A percentile compares a stretch with the other conserved stretches of the same genome.
Conservation (phyloP, 2,888 invertebrate species). For the Leptodirus hochenwartii region DNA sequence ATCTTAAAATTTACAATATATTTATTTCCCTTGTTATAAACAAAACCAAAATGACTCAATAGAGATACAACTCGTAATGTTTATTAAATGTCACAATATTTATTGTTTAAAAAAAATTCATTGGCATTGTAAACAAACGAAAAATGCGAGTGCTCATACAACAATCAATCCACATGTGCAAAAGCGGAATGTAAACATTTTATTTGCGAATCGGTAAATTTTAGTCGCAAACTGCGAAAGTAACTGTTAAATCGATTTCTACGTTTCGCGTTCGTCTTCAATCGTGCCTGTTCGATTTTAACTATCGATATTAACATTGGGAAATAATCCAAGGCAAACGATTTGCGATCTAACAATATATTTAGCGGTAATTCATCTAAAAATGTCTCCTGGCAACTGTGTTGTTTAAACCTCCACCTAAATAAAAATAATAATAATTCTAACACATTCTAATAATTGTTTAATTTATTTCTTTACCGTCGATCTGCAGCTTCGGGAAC, state of each 20-base stretch:
- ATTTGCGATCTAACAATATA: slow-evolving; percentile 32
- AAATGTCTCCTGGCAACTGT: slow-evolving; percentile 27
- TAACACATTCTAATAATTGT: slow-evolving; percentile 1
- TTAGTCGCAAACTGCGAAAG: slow-evolving; percentile 22
- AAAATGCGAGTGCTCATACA: too few relatives aligned
- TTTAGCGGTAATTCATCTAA: slow-evolving; percentile 31
- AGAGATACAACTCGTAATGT: too few relatives aligned
- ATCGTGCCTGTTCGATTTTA: slow-evolving; percentile 43
- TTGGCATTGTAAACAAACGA: too few relatives aligned
- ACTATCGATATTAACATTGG: slow-evolving; percentile 49
- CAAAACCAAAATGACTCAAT: too few relatives aligned
- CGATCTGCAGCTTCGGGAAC: too few relatives aligned
- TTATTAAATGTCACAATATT: too few relatives aligned
- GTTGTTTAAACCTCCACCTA: slow-evolving; percentile 30
- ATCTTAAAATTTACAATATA: too few relatives aligned
- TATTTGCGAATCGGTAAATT: slow-evolving; percentile 9
- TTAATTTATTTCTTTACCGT: too few relatives aligned
- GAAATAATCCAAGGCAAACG: slow-evolving; percentile 48
- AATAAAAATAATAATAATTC: slow-evolving; percentile 17
- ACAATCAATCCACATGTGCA: too few relatives aligned
- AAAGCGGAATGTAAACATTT: too few relatives aligned
- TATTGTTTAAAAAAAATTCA: too few relatives aligned
- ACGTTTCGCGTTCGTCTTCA: slow-evolving; percentile 39
- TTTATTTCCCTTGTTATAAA: too few relatives aligned
- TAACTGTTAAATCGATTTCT: slow-evolving; percentile 65